Conservation (phyloP, 2,888 invertebrate genomes). For the Parnassius smintheus region DNA sequence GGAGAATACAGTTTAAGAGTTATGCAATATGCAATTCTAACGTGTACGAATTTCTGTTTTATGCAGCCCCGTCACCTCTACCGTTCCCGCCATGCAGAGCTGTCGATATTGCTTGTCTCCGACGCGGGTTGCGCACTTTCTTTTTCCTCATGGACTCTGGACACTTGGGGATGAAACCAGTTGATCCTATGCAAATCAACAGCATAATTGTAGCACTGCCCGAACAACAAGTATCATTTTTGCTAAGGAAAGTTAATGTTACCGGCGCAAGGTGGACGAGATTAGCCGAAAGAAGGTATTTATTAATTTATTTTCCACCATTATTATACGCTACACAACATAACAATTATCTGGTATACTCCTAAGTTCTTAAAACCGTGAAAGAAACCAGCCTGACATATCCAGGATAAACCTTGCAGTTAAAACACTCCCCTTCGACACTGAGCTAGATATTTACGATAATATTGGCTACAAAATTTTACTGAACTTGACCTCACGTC, state of each 20-base stretch:
- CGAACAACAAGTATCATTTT: constrained; percentile 58
- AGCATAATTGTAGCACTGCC: constrained; percentile 62
- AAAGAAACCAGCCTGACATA: too few relatives aligned
- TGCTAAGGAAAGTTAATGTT: constrained; percentile 63
- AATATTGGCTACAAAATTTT: too few relatives aligned
- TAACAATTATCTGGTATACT: too few relatives aligned
- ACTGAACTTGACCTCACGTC: too few relatives aligned
- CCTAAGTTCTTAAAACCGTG: too few relatives aligned
- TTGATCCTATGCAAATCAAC: constrained; percentile 61
- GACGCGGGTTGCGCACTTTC: constrained; percentile 66
- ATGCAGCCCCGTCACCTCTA: constrained; percentile 49
- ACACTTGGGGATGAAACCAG: constrained; percentile 60
- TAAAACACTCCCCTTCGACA: too few relatives aligned
- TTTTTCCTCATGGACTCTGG: constrained; percentile 68
- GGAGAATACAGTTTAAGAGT: too few relatives aligned
- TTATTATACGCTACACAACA: too few relatives aligned
- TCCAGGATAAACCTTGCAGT: too few relatives aligned
- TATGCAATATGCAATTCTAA: not conserved
- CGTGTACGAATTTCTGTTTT: not conserved
- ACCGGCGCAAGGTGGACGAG: constrained; percentile 71
- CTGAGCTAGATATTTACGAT: too few relatives aligned
- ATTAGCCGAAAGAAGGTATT: constrained; percentile 58
- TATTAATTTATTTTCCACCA: not conserved
- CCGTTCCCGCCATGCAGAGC: constrained; percentile 67
- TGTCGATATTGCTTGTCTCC: constrained; percentile 62